Percentiles rank a stretch among this genome's conserved stretches.
Conservation (phyloP, 2,888 invertebrate species). For the Tetranychus piercei region DNA sequence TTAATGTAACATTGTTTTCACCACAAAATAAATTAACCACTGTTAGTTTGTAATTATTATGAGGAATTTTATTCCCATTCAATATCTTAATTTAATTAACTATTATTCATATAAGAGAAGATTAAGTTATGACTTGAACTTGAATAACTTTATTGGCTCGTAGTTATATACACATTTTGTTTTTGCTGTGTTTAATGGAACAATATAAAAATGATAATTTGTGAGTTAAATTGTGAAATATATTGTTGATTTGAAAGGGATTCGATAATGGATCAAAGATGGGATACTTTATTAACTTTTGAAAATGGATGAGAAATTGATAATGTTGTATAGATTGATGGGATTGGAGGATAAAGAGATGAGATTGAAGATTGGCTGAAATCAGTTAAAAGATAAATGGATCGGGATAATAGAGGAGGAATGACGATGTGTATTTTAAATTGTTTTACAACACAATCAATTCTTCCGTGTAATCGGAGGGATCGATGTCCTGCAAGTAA, state of each 20-base stretch:
- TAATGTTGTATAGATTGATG: background rate
- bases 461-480: background rate
- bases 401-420: background rate
- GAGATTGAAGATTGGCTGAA: background rate
- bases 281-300: background rate
- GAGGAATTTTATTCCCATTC: background rate
- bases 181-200: background rate
- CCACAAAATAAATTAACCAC: background rate
- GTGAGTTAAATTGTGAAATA: background rate
- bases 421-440: background rate
- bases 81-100: background rate
- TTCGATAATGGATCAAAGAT: background rate
- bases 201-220: constrained; percentile 1
- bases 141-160: background rate
- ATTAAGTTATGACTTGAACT: background rate
- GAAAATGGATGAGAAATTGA: background rate
- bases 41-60: background rate
- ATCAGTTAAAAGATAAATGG: background rate
- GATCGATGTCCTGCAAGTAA: background rate
- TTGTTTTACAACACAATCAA: background rate
- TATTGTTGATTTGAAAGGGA: background rate
- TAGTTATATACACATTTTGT: background rate
- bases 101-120: background rate
- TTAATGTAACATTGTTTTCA: background rate
- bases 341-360: background rate